phyloP scores from a whole-genome alignment of 2,888 invertebrate genomes.

The Argyresthia albistria region DNA sequence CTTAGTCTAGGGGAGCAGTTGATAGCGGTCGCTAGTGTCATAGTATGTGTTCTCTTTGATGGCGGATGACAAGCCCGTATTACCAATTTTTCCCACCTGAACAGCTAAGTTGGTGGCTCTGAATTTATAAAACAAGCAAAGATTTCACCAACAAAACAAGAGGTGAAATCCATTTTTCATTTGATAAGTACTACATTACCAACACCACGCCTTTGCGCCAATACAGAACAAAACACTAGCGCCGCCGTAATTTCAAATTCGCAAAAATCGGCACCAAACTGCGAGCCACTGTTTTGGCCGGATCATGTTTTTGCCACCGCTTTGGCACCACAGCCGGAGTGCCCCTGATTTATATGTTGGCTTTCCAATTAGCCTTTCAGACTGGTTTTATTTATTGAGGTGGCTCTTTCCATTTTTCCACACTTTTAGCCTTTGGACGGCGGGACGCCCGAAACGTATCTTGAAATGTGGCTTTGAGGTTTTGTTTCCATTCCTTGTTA shows the following conservation, averaged over 20 bases:
- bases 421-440: slow-evolving; percentile 35
- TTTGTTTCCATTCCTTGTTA: slow-evolving; percentile 3
- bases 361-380: slow-evolving; percentile 58
- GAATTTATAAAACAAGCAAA: too few relatives aligned
- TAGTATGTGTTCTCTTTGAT: too few relatives aligned
- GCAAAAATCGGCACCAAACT: background rate
- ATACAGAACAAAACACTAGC: background rate
- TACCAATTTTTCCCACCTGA: too few relatives aligned
- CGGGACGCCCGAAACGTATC: slow-evolving; percentile 1
- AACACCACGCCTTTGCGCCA: too few relatives aligned
- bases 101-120: too few relatives aligned
- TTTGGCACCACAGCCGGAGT: slow-evolving; percentile 37
- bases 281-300: slow-evolving; percentile 17
- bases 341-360: slow-evolving; percentile 58
- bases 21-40: too few relatives aligned
- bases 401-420: slow-evolving; percentile 45
- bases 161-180: too few relatives aligned
- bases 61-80: too few relatives aligned
- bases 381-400: slow-evolving; percentile 52
- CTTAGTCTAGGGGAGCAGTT: too few relatives aligned
- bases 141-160: too few relatives aligned
- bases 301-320: slow-evolving; percentile 35
- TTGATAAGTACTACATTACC: too few relatives aligned
- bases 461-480: slow-evolving; percentile 4
- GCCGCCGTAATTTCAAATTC: slow-evolving; percentile 1